Evolutionary conservation across 2,797 vertebrate species (phyloP).

Genomic region (Pteropus rufus): DNA sequence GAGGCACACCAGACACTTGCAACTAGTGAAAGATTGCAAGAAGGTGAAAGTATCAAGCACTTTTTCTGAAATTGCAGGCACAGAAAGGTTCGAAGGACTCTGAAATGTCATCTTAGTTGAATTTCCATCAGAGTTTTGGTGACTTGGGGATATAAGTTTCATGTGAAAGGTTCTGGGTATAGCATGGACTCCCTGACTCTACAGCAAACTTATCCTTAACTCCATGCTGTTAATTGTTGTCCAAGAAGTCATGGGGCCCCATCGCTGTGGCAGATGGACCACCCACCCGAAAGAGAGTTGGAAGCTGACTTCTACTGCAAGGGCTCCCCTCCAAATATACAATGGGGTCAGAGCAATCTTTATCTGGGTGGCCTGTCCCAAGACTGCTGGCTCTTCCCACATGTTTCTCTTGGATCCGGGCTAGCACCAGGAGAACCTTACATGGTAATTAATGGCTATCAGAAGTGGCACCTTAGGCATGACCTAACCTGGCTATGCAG

Average conservation of each 20-base stretch:
- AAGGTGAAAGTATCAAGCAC: background rate
- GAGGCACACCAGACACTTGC: too few species aligned
- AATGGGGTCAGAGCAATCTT: background rate
- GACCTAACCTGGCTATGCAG: background rate
- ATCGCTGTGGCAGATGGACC: rapidly evolving
- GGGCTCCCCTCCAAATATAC: rapidly evolving
- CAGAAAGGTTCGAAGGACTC: background rate
- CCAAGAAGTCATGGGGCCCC: background rate
- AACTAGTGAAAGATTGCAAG: background rate
- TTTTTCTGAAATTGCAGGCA: background rate
- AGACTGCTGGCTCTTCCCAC: background rate
- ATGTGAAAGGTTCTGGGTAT: background rate
- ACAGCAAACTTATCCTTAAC: background rate
- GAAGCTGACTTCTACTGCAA: background rate
- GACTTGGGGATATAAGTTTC: background rate
- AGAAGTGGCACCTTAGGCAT: background rate
- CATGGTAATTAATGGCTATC: background rate
- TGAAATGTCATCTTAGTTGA: background rate
- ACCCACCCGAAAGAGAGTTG: background rate
- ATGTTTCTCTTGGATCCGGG: background rate
- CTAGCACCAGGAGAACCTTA: background rate
- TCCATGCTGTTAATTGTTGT: rapidly evolving
- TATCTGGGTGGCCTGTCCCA: background rate
- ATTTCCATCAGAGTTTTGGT: background rate
- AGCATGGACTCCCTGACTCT: background rate